Conservation (phyloP, 92 coral and sea anemone species). For the Phenganax stokvisi region DNA sequence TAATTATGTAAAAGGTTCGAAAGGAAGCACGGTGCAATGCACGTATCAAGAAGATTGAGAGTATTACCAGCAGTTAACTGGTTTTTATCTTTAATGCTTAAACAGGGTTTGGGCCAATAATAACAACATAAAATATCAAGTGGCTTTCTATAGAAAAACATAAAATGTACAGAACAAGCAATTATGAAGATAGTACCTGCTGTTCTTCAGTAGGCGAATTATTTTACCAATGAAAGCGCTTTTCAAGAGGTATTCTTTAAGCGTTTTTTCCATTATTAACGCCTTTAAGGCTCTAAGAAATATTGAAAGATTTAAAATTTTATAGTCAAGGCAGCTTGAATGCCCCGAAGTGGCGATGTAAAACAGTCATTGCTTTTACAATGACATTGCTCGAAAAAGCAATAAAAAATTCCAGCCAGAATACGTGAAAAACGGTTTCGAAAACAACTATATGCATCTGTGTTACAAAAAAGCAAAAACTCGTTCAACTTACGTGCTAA, state of each 20-base stretch:
- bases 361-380: not conserved
- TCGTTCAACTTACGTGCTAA: not conserved
- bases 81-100: too few relatives aligned
- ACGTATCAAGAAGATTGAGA: too few relatives aligned
- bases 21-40: too few relatives aligned
- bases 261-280: not conserved
- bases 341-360: not conserved
- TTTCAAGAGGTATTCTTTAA: not conserved
- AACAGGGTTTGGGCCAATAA: too few relatives aligned
- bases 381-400: not conserved
- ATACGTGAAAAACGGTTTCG: not conserved
- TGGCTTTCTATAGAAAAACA: too few relatives aligned
- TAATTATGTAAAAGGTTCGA: too few relatives aligned
- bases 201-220: slow-evolving; percentile 2
- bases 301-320: not conserved
- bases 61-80: too few relatives aligned
- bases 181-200: not conserved
- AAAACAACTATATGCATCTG: not conserved
- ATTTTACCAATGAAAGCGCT: not conserved
- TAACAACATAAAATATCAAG: too few relatives aligned
- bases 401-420: not conserved
- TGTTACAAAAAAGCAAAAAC: not conserved
- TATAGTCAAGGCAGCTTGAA: not conserved
- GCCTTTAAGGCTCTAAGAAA: not conserved
- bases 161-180: too few relatives aligned